phyloP scores from a whole-genome alignment of 2,888 invertebrate genomes.

The Stegophylla sp. region DNA sequence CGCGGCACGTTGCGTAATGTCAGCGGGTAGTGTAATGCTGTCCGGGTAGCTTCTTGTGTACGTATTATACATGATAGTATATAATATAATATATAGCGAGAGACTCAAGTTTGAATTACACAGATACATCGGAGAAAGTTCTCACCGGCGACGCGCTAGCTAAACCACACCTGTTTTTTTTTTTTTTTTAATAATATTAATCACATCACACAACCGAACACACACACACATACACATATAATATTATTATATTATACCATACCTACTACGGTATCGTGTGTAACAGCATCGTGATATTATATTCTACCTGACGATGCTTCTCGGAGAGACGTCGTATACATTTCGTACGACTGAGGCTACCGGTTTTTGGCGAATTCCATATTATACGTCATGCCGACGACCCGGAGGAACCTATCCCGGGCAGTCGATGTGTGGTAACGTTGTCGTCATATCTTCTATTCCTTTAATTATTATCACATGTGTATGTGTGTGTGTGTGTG shows the following conservation, averaged over 20 bases:
- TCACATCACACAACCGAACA: background rate
- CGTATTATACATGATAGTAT: background rate
- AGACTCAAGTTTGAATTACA: conserved; percentile 2
- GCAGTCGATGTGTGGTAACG: background rate
- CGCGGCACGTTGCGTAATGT: background rate
- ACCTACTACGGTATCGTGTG: too few relatives aligned
- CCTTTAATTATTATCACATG: background rate
- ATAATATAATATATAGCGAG: background rate
- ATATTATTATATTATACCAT: background rate
- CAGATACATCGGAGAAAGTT: conserved; percentile 30
- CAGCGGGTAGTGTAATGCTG: background rate
- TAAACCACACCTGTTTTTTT: conserved; percentile 32
- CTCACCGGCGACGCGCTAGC: background rate
- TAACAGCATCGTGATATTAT: background rate
- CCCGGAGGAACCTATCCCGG: background rate
- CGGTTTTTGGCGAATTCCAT: conserved; percentile 22
- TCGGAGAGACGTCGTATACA: background rate
- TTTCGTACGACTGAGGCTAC: background rate
- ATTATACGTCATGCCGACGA: too few relatives aligned
- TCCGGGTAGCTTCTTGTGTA: background rate
- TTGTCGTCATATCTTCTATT: background rate
- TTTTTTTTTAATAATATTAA: background rate
- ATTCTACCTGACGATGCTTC: background rate
- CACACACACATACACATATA: background rate
- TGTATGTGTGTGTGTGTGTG: background rate